Base-by-base conservation (phyloP, 2,888 invertebrate genomes). In the Beris morrisii region DNA sequence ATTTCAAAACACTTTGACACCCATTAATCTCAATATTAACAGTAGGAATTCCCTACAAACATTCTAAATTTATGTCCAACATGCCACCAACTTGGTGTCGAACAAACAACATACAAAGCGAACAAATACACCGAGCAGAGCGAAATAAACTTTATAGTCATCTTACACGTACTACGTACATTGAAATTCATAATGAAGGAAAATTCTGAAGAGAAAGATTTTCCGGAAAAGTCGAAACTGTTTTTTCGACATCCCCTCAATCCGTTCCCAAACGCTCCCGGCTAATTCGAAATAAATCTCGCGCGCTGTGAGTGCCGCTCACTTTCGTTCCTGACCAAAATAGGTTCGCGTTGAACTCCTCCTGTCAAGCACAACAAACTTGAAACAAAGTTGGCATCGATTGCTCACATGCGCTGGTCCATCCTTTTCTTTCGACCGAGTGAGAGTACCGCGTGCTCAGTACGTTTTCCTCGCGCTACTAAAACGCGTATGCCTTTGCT, bases 341-440 rank as follows among this genome's bases (percentile, higher is more conserved):
- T 61, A 61, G 61, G 61, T 61, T 61, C 61, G 61, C 61, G 38
- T 22, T 52, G 38, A 50, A 54, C 38, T 38, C 50, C 22, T 22
- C 61, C 38, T 52, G 61, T 22, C 50, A 15, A 22, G 50, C 28
- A 38, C 61, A 61, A 61, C 48, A 48, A 61, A 28, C 43, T 61
- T 61, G 61, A 61, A 61, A 61, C 61, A 61, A 61, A 61, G 61
- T 61, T 61, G 61, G 61, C 61, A 61, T 15, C 6, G 52, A 57
- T 48, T 30, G 46, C 52, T 22, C 52, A 50, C 61, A 61, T 61
- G 61, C 61, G 61, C 61, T 31, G 22, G 28, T n/a, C 13, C 4
- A 48, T 9, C 59, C 9, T 30, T n/a, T 52, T 61, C 12, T 12
- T 52, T 52, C 31, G n/a, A 43, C 43, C 4, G 43, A 9, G 31